A percentile compares a stretch with the other conserved stretches of the same genome.
phyloP scores from a whole-genome alignment of 1,140 invertebrate genomes.

The Trichonephila inaurata region DNA sequence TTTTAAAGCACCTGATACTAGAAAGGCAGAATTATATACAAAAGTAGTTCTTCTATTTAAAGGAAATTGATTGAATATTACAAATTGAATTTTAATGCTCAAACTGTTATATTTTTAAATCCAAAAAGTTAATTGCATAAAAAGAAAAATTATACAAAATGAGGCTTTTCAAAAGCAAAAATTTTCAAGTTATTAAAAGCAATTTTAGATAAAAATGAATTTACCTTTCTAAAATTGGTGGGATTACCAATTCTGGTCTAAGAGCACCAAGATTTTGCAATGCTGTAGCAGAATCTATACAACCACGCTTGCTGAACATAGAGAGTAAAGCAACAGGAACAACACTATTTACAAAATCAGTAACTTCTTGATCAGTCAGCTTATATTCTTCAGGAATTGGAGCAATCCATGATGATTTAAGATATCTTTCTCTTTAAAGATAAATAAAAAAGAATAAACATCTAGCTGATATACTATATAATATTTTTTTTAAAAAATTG shows the following conservation, averaged over 20 bases:
- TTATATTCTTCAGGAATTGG: constrained; percentile 86
- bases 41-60: no score
- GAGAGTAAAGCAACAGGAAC: constrained; percentile 86
- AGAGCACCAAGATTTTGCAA: constrained; percentile 89
- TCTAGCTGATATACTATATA: constrained; percentile 9
- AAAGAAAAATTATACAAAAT: no score
- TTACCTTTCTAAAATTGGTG: constrained; percentile 89
- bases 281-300: constrained; percentile 85
- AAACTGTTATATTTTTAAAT: no score
- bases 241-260: constrained; percentile 91
- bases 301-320: constrained; percentile 88
- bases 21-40: no score
- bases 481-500: no score
- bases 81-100: no score
- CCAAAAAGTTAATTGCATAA: no score
- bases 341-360: constrained; percentile 89
- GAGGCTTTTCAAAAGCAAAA: not conserved
- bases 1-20: no score
- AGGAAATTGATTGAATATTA: no score
- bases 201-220: not conserved
- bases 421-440: constrained; percentile 84
- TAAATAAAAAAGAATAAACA: constrained; percentile 75
- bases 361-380: constrained; percentile 90
- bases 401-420: constrained; percentile 85
- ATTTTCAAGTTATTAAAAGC: not conserved